Conservation (phyloP, 2,888 invertebrate genomes). For the Diplazon laetatorius region DNA sequence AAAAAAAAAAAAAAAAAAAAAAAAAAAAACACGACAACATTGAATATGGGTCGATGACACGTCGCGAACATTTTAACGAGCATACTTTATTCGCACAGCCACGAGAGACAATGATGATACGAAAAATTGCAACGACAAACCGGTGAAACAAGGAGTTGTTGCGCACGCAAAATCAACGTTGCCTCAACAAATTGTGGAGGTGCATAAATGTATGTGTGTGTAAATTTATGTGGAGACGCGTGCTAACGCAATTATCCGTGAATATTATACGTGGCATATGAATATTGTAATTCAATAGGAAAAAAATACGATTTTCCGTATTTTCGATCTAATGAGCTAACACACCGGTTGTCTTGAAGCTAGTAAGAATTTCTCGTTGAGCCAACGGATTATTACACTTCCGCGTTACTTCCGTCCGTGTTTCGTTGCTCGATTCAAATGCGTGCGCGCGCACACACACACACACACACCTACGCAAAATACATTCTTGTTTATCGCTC, state of each 20-base stretch:
- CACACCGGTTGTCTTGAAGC: constrained; percentile 60
- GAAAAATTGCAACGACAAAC: background rate
- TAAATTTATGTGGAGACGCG: constrained; percentile 27
- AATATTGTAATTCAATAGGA: constrained; percentile 51
- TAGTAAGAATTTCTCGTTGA: constrained; percentile 42
- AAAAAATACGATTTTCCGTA: constrained; percentile 52
- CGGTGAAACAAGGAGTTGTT: background rate
- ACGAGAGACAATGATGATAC: background rate
- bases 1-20: too few species aligned
- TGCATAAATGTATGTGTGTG: background rate
- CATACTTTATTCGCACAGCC: constrained; percentile 16
- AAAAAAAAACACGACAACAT: too few species aligned
- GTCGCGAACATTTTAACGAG: constrained; percentile 6
- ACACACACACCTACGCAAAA: background rate
- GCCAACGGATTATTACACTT: constrained; percentile 30
- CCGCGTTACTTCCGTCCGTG: constrained; percentile 40
- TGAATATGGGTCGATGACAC: constrained; percentile 25
- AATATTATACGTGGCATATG: constrained; percentile 35
- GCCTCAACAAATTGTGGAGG: constrained; percentile 15
- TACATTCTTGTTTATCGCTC: constrained; percentile 7
- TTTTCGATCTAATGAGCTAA: constrained; percentile 61
- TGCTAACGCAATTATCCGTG: constrained; percentile 7
- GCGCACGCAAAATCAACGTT: constrained; percentile 27
- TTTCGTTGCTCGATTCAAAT: background rate
- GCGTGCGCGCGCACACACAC: background rate